Evolutionary conservation across 1,140 invertebrate species (phyloP).

Genomic region (Drosophila carrolli): DNA sequence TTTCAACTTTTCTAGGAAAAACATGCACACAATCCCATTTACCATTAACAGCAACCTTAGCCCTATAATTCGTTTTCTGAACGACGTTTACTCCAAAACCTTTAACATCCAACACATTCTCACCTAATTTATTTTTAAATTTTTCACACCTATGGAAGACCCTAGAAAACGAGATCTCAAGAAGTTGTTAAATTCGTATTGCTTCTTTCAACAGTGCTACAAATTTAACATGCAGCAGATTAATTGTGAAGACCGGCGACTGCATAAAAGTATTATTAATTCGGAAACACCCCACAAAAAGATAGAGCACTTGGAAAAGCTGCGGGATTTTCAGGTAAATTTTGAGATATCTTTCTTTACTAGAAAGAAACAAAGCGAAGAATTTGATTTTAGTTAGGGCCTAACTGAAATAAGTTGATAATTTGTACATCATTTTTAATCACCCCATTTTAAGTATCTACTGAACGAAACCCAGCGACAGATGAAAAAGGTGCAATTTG

Average conservation of each 20-base stretch:
- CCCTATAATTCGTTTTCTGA: too few relatives aligned
- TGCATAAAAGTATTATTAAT: neutral
- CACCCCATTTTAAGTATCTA: neutral
- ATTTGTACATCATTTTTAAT: too few relatives aligned
- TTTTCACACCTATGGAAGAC: constrained; percentile 19
- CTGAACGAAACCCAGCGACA: neutral
- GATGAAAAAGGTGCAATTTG: neutral
- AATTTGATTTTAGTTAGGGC: too few relatives aligned
- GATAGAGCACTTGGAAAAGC: constrained; percentile 15
- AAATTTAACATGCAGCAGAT: constrained; percentile 23
- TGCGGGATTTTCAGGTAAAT: constrained; percentile 12
- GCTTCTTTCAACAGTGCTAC: constrained; percentile 11
- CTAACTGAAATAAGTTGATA: too few relatives aligned
- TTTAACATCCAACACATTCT: too few relatives aligned
- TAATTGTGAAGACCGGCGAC: constrained; percentile 5
- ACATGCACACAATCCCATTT: neutral
- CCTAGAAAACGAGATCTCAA: constrained; percentile 15
- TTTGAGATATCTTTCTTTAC: too few relatives aligned
- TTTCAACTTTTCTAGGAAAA: neutral
- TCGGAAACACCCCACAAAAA: constrained; percentile 2
- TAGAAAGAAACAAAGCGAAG: too few relatives aligned
- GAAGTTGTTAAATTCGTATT: constrained; percentile 17
- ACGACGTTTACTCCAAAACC: too few relatives aligned
- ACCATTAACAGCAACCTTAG: neutral
- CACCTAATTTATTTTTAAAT: too few relatives aligned